phyloP scores from a whole-genome alignment of 2,113 vertebrate species.

The Fregetta grallaria region DNA sequence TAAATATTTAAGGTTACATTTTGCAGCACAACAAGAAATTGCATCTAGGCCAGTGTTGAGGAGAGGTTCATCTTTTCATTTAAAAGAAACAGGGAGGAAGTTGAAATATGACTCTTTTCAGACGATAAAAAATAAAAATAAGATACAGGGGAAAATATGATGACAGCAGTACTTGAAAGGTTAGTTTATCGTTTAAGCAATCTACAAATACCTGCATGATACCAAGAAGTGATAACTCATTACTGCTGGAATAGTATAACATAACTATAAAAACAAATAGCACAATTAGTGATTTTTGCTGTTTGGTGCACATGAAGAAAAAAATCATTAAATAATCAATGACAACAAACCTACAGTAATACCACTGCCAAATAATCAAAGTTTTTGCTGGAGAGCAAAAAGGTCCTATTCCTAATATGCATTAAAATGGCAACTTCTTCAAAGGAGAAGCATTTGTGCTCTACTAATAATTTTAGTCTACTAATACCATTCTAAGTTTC shows the following conservation, averaged over 20 bases:
- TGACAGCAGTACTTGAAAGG: neutral
- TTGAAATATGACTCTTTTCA: neutral
- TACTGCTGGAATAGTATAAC: neutral
- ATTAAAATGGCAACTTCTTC: neutral
- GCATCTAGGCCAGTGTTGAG: neutral
- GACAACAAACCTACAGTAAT: neutral
- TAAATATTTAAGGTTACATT: neutral
- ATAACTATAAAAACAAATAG: neutral
- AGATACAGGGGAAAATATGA: neutral
- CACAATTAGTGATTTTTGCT: neutral
- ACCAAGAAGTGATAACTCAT: neutral
- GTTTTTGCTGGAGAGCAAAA: neutral
- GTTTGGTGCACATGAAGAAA: neutral
- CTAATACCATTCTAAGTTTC: neutral
- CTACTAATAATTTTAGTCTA: neutral
- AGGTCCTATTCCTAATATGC: neutral
- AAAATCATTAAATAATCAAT: neutral
- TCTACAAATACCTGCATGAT: neutral
- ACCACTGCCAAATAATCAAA: neutral
- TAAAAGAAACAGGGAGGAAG: neutral
- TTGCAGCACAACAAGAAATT: neutral
- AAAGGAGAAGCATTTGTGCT: neutral
- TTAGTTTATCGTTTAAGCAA: neutral
- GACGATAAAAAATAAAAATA: neutral
- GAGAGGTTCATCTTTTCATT: neutral